Conservation (phyloP, 2,113 vertebrate genomes). For the Ardeotis arabs region DNA sequence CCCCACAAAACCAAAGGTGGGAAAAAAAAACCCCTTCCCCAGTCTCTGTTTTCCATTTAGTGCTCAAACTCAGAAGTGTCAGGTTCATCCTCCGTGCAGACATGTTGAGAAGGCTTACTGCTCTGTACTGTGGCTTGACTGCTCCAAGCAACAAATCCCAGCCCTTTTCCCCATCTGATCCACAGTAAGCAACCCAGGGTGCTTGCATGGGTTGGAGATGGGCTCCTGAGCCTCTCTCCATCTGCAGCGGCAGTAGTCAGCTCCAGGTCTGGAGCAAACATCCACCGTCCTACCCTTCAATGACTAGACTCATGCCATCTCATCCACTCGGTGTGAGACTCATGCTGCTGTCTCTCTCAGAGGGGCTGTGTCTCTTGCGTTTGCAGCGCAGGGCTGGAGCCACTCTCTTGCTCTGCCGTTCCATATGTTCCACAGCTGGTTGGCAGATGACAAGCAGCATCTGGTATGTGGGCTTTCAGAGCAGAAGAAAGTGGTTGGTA, state of each 20-base stretch:
- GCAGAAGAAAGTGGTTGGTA: background rate
- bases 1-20: conserved; percentile 26
- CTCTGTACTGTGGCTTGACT: background rate
- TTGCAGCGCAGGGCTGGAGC: background rate
- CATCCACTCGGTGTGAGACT: fast-evolving
- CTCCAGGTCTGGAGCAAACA: background rate
- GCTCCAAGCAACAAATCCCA: background rate
- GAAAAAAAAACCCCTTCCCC: background rate
- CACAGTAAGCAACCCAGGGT: background rate
- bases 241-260: background rate
- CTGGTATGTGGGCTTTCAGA: background rate
- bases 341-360: background rate
- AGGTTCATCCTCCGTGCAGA: background rate
- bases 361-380: fast-evolving
- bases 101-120: background rate
- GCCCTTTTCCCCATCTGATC: background rate
- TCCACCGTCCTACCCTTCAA: background rate
- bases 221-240: background rate
- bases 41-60: conserved; percentile 56
- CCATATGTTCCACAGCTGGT: background rate
- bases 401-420: background rate
- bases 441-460: background rate
- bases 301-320: background rate
- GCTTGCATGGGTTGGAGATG: background rate
- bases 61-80: background rate